Evolutionary conservation across 2,113 vertebrate species (phyloP).

Genomic region (Silurus meridionalis): DNA sequence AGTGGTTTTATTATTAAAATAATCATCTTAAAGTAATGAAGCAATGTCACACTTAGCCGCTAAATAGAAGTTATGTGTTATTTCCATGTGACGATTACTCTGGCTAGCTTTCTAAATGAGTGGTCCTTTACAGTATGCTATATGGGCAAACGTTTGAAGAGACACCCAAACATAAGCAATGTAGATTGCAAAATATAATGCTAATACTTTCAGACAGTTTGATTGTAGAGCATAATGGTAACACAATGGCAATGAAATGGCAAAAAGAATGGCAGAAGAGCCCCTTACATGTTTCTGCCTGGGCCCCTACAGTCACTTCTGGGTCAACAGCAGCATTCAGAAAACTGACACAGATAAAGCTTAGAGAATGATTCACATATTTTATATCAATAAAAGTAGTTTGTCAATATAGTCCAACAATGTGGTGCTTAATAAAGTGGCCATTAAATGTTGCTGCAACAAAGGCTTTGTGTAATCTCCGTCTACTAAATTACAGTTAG

Average conservation of each 20-base stretch:
- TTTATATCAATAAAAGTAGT: too few species aligned
- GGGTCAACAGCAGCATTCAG: too few species aligned
- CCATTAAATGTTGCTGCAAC: too few species aligned
- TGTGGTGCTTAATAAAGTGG: too few species aligned
- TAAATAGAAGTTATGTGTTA: not conserved
- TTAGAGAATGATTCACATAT: too few species aligned
- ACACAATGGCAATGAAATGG: not conserved
- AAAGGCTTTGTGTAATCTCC: not conserved
- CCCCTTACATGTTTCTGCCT: not conserved
- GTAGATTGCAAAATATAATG: not conserved
- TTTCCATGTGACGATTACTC: not conserved
- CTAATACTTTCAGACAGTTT: not conserved
- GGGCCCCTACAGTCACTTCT: not conserved
- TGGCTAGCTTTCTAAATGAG: not conserved
- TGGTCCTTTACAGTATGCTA: not conserved
- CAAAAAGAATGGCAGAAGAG: not conserved
- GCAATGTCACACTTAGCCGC: not conserved
- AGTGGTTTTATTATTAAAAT: not conserved
- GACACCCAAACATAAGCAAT: not conserved
- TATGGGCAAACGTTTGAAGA: too few species aligned
- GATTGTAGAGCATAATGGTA: not conserved
- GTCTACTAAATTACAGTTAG: not conserved
- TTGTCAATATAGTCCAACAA: too few species aligned
- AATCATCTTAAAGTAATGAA: not conserved
- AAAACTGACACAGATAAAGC: too few species aligned